Percentiles rank a stretch among this genome's conserved stretches.
Conservation (phyloP, 2,888 invertebrate genomes). For the Drosophila diplacantha region DNA sequence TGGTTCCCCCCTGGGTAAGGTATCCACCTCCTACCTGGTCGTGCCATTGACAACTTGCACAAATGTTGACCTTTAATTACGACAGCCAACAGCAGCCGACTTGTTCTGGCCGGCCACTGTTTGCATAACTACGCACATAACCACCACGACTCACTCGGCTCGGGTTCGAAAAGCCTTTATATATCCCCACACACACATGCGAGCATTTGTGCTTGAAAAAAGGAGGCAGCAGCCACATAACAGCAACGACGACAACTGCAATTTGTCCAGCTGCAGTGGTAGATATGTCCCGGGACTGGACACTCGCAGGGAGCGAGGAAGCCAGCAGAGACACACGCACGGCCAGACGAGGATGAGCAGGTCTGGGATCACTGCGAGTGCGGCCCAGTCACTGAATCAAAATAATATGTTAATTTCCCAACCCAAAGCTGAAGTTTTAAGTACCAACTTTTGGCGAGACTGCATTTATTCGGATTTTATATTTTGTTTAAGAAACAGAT, state of each 20-base stretch:
- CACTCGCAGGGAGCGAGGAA: constrained; percentile 18
- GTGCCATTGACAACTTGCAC: constrained; percentile 68
- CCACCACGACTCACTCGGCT: constrained; percentile 29
- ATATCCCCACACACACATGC: constrained; percentile 4
- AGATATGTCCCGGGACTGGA: constrained; percentile 30
- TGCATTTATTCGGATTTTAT: not conserved
- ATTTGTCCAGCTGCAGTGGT: constrained; percentile 67
- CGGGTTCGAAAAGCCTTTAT: constrained; percentile 21
- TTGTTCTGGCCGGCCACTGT: constrained; percentile 67
- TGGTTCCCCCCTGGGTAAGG: constrained; percentile 7
- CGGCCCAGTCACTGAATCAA: constrained; percentile 12
- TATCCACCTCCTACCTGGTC: constrained; percentile 47
- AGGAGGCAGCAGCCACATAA: constrained; percentile 33
- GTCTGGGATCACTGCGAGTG: constrained; percentile 24
- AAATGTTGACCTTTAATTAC: constrained; percentile 75
- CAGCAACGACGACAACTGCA: constrained; percentile 71
- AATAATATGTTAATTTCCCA: not conserved
- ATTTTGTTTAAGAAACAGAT: not conserved
- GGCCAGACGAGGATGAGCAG: constrained; percentile 28
- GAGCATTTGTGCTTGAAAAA: constrained; percentile 15
- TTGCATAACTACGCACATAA: constrained; percentile 71
- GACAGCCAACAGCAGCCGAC: constrained; percentile 60
- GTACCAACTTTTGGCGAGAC: not conserved
- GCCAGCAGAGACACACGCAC: constrained; percentile 45
- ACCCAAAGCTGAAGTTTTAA: not conserved